Evolutionary conservation across 2,888 invertebrate genomes (phyloP), one percentile per base, ranked within the genome.

Genomic region (Silvanus unidentatus): DNA sequence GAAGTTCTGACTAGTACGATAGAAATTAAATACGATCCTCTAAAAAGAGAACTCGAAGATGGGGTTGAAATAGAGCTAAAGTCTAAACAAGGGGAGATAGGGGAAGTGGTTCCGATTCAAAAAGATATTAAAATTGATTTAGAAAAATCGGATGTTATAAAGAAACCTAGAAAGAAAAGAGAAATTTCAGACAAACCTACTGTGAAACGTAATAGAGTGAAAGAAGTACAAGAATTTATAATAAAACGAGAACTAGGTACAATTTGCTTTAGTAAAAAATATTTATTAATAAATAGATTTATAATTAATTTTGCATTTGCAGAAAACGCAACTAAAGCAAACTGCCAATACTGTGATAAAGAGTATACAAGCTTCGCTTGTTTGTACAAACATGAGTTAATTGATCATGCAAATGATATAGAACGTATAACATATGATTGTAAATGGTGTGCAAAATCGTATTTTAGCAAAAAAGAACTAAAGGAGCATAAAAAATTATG

Each of bases 321-420:
- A 49, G 47, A 29, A 2, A 36, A 34, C n/a, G 37, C 37, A 10
- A 38, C 42, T 10, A 35, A 28, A 14, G 50, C 50, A 6, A 44
- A 47, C 30, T 65, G 66, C 40, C 57, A 54, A 45, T 57, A 57
- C 40, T 64, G 65, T 47, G 54, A 50, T 3, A 62, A 58, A 47
- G 48, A 47, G 16, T 64, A 63, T 48, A 57, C 45, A 3, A 55
- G 57, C 16, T 47, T 55, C 8, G 48, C 52, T 11, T 63, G 64
- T 62, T 47, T 66, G 10, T 47, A 53, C 28, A 59, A 54, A 48
- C 65, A 65, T 42, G 65, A 65, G 46, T 53, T 57, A 39, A 45
- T 58, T 27, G 63, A 63, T 40, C 39, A 47, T 37, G 44, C 36
- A 10, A 43, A 41, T 16, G 47, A 50, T 29, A 47, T 42, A 44